These are phyloP conservation scores for Aphaenogaster floridana DNA, from an alignment of 1,140 invertebrate genomes.

Conservation along the genomic window DNA sequence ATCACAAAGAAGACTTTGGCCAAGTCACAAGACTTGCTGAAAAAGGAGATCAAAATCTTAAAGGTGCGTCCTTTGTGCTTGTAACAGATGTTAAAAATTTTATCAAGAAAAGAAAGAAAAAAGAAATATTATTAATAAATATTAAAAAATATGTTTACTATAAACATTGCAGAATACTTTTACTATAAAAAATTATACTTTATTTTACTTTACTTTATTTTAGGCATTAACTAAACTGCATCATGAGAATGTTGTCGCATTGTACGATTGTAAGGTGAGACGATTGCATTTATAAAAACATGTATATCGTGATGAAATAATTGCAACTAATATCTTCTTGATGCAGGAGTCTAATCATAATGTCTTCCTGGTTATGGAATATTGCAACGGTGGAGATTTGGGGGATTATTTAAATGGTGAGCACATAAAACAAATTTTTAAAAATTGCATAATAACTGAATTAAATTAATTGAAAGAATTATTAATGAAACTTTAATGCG, in stretches of 20 bases:
- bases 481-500: not conserved
- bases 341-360: constrained; percentile 94
- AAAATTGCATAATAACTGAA: constrained; percentile 1
- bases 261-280: constrained; percentile 96
- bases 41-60: constrained; percentile 99
- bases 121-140: not conserved
- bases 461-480: constrained; percentile 12
- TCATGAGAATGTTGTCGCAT: constrained; percentile 99
- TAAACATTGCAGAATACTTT: not conserved
- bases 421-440: constrained; percentile 13
- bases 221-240: constrained; percentile 98
- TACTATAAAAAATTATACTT: constrained; percentile 29
- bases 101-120: not conserved
- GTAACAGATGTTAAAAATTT: not conserved
- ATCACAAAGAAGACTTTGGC: constrained; percentile 99
- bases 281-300: not conserved
- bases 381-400: constrained; percentile 99
- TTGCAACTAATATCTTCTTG: constrained; percentile 60
- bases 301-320: not conserved
- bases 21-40: constrained; percentile 98
- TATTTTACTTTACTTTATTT: constrained; percentile 80
- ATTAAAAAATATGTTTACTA: constrained; percentile 29
- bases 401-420: constrained; percentile 97
- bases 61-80: constrained; percentile 89
- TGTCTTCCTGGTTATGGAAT: constrained; percentile 99